Evolutionary conservation across 2,797 vertebrate species (phyloP).

Genomic region (Anableps anableps): DNA sequence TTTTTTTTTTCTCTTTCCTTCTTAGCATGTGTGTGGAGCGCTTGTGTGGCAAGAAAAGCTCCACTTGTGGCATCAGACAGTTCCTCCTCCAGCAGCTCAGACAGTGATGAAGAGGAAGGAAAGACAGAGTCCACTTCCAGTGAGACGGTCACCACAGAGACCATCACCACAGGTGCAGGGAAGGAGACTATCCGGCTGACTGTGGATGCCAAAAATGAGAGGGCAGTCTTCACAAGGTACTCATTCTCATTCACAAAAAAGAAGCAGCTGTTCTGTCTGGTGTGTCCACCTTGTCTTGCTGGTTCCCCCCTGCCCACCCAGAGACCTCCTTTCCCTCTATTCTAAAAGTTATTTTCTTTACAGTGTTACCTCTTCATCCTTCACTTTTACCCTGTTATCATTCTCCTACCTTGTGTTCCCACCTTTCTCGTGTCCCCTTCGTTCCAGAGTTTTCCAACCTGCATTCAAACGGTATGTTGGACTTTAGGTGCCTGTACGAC

Average conservation of each 20-base stretch:
- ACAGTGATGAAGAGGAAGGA: conserved; percentile 86
- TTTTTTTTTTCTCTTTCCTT: neutral
- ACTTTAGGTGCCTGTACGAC: conserved; percentile 51
- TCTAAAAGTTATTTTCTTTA: conserved; percentile 29
- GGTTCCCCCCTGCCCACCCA: conserved; percentile 14
- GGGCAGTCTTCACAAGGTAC: conserved; percentile 78
- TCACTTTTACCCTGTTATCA: conserved; percentile 54
- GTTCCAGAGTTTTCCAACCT: conserved; percentile 84
- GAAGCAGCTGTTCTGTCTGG: conserved; percentile 10
- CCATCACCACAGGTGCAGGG: conserved; percentile 75
- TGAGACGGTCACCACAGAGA: conserved; percentile 73
- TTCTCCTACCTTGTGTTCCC: conserved; percentile 61
- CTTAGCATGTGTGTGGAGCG: conserved; percentile 86
- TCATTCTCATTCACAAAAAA: conserved; percentile 7
- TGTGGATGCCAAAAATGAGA: conserved; percentile 79
- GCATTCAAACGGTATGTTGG: conserved; percentile 82
- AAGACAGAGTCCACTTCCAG: conserved; percentile 68
- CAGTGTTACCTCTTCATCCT: conserved; percentile 46
- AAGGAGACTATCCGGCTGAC: conserved; percentile 80
- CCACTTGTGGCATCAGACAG: conserved; percentile 89
- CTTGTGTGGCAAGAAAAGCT: conserved; percentile 87
- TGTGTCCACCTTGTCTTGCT: conserved; percentile 18
- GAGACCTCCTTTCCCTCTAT: conserved; percentile 9
- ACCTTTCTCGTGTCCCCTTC: conserved; percentile 58
- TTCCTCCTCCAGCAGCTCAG: conserved; percentile 89